Base-by-base conservation (phyloP, 2,113 vertebrate species). In the Eonycteris spelaea region DNA sequence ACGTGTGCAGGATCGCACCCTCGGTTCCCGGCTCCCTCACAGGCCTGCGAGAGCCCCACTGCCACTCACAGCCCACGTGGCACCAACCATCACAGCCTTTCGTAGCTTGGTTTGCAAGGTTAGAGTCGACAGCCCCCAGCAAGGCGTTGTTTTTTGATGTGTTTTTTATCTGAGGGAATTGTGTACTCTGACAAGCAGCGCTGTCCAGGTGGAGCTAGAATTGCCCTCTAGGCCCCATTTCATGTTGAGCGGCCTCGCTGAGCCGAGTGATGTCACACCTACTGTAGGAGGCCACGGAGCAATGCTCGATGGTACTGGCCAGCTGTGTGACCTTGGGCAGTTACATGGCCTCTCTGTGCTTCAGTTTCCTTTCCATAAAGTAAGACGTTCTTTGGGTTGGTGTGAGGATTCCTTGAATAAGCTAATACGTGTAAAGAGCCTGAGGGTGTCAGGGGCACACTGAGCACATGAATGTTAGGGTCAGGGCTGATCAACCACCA, bases 401-500 rank as follows among this genome's bases (percentile, higher is more conserved):
- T 12, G 16, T 45, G 59, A 57, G 48, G 45, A 53, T 30, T 22
- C 43, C 18, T 45, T 28, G 53, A 67, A 3, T 43, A 68, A 75
- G 38, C 35, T 26, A 24, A 22, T 18, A 26, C 1, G 6, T 19
- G 35, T 22, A 35, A 53, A 7, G 40, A 45, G 53, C 13, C 48
- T 75, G 7, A 12, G 11, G 24, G 12, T 30, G 30, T 68, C 8
- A 2, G 68, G n/a, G 40, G 24, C 16, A 2, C 28, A 26, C 33
- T 13, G 33, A 28, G 26, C 7, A 6, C 18, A 45, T 38, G 18
- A 14, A 12, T 22, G n/a, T 43, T 26, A 7, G 21, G 5, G 12
- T 8, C 1, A 13, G 4, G 35, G 18, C 61, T 9, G 5, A 40
- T 14, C 30, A 4, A 26, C n/a, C 7, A 5, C 55, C 7, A 11